Base-by-base conservation (phyloP, 2,888 invertebrate genomes). In the Camptogramma bilineatum region DNA sequence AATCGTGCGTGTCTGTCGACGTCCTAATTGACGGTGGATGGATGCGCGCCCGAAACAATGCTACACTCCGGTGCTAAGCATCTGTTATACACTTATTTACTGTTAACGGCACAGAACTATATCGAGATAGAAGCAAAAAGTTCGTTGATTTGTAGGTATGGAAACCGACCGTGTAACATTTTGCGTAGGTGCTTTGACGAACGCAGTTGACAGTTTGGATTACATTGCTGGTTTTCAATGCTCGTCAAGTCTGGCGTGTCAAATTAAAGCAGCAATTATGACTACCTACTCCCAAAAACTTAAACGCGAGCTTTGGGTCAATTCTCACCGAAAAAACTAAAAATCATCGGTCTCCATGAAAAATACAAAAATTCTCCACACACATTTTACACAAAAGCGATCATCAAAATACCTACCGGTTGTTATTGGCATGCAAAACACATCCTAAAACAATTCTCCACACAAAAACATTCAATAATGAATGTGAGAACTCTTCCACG, bases 21-120 rank as follows among this genome's bases (percentile, higher is more conserved):
- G 73, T 69, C 82, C 77, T 86, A 86, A 87, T 86, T 86, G 85
- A 79, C 67, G 72, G 70, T 76, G 82, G 83, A 85, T 81, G 79
- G 85, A 85, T 84, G 85, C 75, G 78, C 73, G 75, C 62, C 59
- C 69, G 72, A 79, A 83, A 87, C 87, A 86, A 86, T 84, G 66
- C 62, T 63, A 62, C 69, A 59, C 64, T 68, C 65, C 31, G 48
- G 59, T 61, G 62, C 56, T 63, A 24, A 42, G 4, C 44, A 51
- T 53, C 54, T 51, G 64, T 64, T 63, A 18, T 51, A 17, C n/a
- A 28, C 28, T 24, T 34, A 34, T 2, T 9, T 34, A 34, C 34
- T 34, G 28, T 28, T 7, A 5, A 5, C 7, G 28, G 4, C 4
- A n/a, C n/a, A n/a, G n/a, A n/a, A n/a, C n/a, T n/a, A n/a, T n/a